Evolutionary conservation across 2,888 invertebrate genomes (phyloP), one percentile per base, ranked within the genome.

Genomic region (Hyposoter didymator): DNA sequence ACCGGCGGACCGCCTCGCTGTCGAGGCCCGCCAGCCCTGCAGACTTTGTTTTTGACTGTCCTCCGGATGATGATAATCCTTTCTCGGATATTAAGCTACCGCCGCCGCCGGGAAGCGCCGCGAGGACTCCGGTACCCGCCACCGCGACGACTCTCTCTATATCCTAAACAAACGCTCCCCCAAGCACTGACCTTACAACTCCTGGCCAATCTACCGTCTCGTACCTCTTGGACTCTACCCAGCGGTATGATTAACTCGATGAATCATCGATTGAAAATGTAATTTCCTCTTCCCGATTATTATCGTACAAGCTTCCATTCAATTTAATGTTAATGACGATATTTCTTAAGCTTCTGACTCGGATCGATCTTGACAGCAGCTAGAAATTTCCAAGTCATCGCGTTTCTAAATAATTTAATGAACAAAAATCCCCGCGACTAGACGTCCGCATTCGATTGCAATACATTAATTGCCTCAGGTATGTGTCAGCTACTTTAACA

Each of bases 21-120:
- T 95, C 95, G 90, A 95, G 94, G 94, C 95, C 95, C 95, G 95
- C 95, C 95, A 95, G 95, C 94, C 95, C 95, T 94, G 94, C 94
- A 90, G 92, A 90, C 90, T 92, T 91, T 74, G 86, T 79, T 69
- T 92, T 92, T 72, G 90, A 89, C 90, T 90, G 90, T 88, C 89
- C 89, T 84, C 90, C 90, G 88, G 90, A 88, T 88, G 90, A 92
- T 91, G 92, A 92, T 90, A 92, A 90, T 91, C 92, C 92, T 90
- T 92, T 92, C 84, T 93, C 92, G 91, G 92, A 91, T 90, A 92
- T 92, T 89, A 93, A 88, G 90, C 86, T 78, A 79, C 83, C 84
- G 81, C 86, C 83, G 79, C 85, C 85, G 74, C 92, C 92, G 91
- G 93, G 92, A 87, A 93, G 91, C 89, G 93, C 92, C 88, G 93